Percentiles rank a stretch among this genome's conserved stretches.
Evolutionary conservation across 2,888 invertebrate genomes (phyloP).

Genomic region (Tinea pellionella): DNA sequence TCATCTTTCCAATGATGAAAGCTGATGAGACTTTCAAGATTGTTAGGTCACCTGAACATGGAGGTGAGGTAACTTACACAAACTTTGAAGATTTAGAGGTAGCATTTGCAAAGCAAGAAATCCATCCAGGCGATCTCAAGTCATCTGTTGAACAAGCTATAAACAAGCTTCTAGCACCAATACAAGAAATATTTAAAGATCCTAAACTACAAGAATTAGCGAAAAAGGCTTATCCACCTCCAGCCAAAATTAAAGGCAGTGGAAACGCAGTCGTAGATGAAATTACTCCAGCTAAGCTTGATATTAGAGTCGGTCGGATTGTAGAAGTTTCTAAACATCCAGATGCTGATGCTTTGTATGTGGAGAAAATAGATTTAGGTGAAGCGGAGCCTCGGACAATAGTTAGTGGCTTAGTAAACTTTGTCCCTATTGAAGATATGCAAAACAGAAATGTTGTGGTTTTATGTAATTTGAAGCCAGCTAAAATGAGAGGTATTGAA

Average conservation of each 20-base stretch:
- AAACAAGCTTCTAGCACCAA: slow-evolving; percentile 88
- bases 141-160: slow-evolving; percentile 84
- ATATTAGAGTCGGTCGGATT: slow-evolving; percentile 90
- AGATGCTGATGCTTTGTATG: slow-evolving; percentile 91
- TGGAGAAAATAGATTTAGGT: slow-evolving; percentile 93
- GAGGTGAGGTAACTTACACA: slow-evolving; percentile 80
- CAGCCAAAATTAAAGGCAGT: slow-evolving; percentile 70
- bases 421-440: slow-evolving; percentile 91
- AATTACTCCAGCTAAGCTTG: slow-evolving; percentile 80
- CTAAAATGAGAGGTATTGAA: slow-evolving; percentile 93
- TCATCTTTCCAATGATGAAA: slow-evolving; percentile 86
- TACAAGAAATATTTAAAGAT: slow-evolving; percentile 85
- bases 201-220: slow-evolving; percentile 83
- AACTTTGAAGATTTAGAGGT: slow-evolving; percentile 83
- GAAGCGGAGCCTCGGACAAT: slow-evolving; percentile 76
- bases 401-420: slow-evolving; percentile 93
- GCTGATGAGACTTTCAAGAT: slow-evolving; percentile 77
- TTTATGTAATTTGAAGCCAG: slow-evolving; percentile 95
- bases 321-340: slow-evolving; percentile 87
- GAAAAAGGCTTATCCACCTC: slow-evolving; percentile 86
- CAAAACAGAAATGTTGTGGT: slow-evolving; percentile 90
- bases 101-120: slow-evolving; percentile 82
- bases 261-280: slow-evolving; percentile 55
- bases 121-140: slow-evolving; percentile 97
- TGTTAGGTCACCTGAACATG: slow-evolving; percentile 76